phyloP scores from a whole-genome alignment of 2,113 vertebrate species.

The Arenaria interpres region DNA sequence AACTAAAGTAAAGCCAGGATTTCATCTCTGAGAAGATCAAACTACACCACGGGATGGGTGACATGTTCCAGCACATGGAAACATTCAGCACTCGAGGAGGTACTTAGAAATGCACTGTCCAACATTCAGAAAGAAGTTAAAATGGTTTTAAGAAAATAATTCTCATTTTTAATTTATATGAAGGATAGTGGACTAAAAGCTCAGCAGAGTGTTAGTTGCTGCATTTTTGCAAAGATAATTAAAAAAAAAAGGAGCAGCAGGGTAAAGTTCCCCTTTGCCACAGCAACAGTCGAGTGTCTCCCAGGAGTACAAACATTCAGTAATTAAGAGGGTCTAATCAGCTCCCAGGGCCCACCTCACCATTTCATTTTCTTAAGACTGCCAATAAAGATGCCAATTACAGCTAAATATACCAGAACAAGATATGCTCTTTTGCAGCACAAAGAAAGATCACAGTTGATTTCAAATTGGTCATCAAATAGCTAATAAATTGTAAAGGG shows the following conservation, averaged over 20 bases:
- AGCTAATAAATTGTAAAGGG: constrained; percentile 9
- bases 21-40: background rate
- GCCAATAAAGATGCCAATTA: constrained; percentile 40
- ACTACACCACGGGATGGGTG: background rate
- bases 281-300: background rate
- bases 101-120: background rate
- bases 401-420: constrained; percentile 19
- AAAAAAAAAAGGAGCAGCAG: background rate
- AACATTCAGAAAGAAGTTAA: background rate
- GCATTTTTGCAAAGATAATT: background rate
- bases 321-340: constrained; percentile 25
- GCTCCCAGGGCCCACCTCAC: constrained; percentile 36
- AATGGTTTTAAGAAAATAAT: background rate
- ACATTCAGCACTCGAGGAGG: background rate
- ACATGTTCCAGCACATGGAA: background rate
- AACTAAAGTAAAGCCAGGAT: background rate
- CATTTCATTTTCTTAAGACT: constrained; percentile 8
- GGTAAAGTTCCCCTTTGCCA: background rate
- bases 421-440: background rate
- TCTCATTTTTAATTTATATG: background rate
- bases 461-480: constrained; percentile 15
- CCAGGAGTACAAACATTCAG: background rate
- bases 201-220: background rate
- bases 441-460: constrained; percentile 7
- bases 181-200: background rate